Percentiles rank a stretch among this genome's conserved stretches.
phyloP scores from a whole-genome alignment of 2,113 vertebrate genomes.

The Chitala chitala region DNA sequence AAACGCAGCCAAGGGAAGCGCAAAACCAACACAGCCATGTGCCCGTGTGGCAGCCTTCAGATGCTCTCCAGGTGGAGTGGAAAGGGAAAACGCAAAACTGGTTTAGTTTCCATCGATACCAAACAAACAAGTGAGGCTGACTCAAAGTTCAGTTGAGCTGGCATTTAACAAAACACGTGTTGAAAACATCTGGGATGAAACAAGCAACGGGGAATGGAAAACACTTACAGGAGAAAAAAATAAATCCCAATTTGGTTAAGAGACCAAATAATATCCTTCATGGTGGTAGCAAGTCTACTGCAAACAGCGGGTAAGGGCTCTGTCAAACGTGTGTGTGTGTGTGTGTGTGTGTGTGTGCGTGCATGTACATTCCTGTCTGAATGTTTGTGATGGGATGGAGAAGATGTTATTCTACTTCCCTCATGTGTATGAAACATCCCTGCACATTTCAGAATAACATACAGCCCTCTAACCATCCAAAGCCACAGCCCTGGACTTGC shows the following conservation, averaged over 20 bases:
- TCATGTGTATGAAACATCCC: no score
- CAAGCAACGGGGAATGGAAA: conserved; percentile 20
- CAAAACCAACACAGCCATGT: background rate
- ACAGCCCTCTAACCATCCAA: no score
- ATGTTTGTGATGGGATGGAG: background rate
- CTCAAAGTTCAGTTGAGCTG: conserved; percentile 17
- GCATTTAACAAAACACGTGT: conserved; percentile 20
- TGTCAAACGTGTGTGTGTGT: background rate
- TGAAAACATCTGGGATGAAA: conserved; percentile 22
- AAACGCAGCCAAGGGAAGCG: no score
- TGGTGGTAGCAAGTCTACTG: background rate
- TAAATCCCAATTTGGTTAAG: conserved; percentile 16
- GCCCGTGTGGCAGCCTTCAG: conserved; percentile 1
- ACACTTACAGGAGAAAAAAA: conserved; percentile 21
- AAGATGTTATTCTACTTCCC: background rate
- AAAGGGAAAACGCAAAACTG: background rate
- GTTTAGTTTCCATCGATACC: conserved; percentile 21
- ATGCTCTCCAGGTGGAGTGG: conserved; percentile 8
- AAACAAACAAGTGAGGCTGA: conserved; percentile 26
- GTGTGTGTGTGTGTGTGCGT: background rate
- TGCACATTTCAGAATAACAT: no score
- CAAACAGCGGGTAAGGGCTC: background rate
- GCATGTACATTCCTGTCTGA: background rate
- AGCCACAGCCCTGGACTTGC: no score
- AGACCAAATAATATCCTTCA: conserved; percentile 1